Percentiles rank a stretch among this genome's conserved stretches.
Conservation (phyloP, 2,888 invertebrate species). For the Hydroisotoma schaefferi region DNA sequence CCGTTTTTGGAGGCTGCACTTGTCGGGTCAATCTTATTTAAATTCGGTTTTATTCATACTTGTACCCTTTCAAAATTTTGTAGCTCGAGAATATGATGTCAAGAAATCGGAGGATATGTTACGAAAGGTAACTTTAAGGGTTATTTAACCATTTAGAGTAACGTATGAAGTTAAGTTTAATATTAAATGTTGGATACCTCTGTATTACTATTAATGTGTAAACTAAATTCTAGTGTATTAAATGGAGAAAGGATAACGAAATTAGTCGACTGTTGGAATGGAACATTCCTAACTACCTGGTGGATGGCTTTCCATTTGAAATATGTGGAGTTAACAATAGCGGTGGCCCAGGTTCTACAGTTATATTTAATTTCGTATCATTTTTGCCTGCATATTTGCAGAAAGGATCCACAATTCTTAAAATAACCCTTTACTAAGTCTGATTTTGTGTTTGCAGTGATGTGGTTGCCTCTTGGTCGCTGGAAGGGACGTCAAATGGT, state of each 20-base stretch:
- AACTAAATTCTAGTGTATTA: slow-evolving; percentile 11
- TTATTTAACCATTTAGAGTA: not conserved
- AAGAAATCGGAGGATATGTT: slow-evolving; percentile 26
- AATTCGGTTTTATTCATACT: not conserved
- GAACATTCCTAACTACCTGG: slow-evolving; percentile 12
- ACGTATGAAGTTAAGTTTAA: not conserved
- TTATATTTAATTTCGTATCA: not conserved
- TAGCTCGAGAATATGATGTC: slow-evolving; percentile 25
- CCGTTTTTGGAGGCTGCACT: too few species aligned
- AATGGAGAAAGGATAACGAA: slow-evolving; percentile 25
- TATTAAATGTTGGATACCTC: not conserved
- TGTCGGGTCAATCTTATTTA: too few species aligned
- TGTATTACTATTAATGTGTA: not conserved
- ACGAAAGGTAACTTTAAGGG: slow-evolving; percentile 20
- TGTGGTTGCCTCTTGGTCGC: slow-evolving; percentile 24
- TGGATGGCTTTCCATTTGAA: slow-evolving; percentile 17
- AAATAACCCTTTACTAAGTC: not conserved
- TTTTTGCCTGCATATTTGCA: not conserved
- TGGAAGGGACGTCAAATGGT: slow-evolving; percentile 24
- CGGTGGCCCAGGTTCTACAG: slow-evolving; percentile 22
- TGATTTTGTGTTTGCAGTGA: slow-evolving; percentile 8
- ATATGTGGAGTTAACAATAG: slow-evolving; percentile 19
- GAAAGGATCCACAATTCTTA: not conserved
- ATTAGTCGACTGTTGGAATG: slow-evolving; percentile 21
- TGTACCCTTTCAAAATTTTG: slow-evolving; percentile 11